These are phyloP conservation scores for Pseudopleuronectes americanus DNA, from an alignment of 2,797 vertebrate genomes.

Conservation along the genomic window DNA sequence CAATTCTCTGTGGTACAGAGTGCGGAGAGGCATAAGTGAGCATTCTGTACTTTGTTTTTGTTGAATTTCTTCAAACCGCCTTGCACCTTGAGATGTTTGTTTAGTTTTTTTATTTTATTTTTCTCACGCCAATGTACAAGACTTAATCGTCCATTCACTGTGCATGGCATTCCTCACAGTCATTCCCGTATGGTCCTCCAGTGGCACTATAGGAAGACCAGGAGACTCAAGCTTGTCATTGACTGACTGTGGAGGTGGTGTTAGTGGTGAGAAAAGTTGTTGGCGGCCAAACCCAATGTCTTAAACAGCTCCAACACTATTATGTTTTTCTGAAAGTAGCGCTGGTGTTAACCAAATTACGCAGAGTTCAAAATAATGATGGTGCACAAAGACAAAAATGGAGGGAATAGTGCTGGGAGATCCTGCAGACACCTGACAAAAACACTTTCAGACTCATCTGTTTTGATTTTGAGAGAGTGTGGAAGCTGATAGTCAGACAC, in stretches of 20 bases:
- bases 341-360: slow-evolving; percentile 72
- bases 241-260: slow-evolving; percentile 41
- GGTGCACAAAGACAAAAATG: slow-evolving; percentile 52
- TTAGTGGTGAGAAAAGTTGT: slow-evolving; percentile 65
- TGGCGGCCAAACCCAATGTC: slow-evolving; percentile 64
- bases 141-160: slow-evolving; percentile 1
- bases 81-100: too few species aligned
- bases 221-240: slow-evolving; percentile 11
- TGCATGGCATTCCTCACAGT: background rate
- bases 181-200: slow-evolving; percentile 13
- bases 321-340: slow-evolving; percentile 65
- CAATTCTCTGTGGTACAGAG: too few species aligned
- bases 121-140: background rate
- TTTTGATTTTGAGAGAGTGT: slow-evolving; percentile 24
- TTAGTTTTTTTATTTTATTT: too few species aligned
- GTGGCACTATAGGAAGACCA: slow-evolving; percentile 26
- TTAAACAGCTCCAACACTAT: slow-evolving; percentile 50
- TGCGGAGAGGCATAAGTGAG: too few species aligned
- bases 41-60: too few species aligned
- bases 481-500: background rate
- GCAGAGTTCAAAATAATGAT: slow-evolving; percentile 68
- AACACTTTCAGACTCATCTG: slow-evolving; percentile 17
- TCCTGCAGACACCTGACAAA: slow-evolving; percentile 25
- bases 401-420: slow-evolving; percentile 28
- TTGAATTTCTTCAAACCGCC: too few species aligned